Percentiles rank a stretch among this genome's conserved stretches.
These are phyloP conservation scores for Brevimyrus niger DNA, from an alignment of 2,113 vertebrate genomes.

Conservation along the genomic window DNA sequence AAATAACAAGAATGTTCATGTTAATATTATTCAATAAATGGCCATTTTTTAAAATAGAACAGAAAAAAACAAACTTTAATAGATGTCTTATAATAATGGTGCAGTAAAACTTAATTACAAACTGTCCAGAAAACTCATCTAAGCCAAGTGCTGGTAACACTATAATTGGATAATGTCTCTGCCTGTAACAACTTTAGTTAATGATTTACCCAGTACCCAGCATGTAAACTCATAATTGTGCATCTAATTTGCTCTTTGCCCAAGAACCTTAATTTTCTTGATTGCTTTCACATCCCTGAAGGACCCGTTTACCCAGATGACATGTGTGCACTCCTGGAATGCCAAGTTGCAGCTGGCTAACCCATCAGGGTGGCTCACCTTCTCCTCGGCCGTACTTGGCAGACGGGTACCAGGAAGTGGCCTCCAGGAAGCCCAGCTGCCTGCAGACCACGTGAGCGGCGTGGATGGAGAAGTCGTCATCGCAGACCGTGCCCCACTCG, in stretches of 20 bases:
- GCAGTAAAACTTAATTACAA: background rate
- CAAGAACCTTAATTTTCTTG: background rate
- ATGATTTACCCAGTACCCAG: background rate
- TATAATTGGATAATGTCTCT: background rate
- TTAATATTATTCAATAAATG: background rate
- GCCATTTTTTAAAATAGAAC: background rate
- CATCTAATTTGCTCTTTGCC: background rate
- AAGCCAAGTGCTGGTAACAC: background rate
- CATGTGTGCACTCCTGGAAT: background rate
- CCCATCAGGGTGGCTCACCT: constrained; percentile 55
- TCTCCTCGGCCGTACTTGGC: constrained; percentile 84
- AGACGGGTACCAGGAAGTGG: constrained; percentile 71
- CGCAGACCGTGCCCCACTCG: constrained; percentile 89
- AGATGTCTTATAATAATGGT: background rate
- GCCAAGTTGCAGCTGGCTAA: background rate
- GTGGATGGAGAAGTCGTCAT: constrained; percentile 88
- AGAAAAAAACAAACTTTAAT: background rate
- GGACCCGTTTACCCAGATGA: background rate
- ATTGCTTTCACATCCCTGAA: background rate
- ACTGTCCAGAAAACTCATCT: background rate
- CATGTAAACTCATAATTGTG: background rate
- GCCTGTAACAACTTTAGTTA: background rate
- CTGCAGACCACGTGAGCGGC: constrained; percentile 78
- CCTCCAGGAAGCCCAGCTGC: constrained; percentile 76
- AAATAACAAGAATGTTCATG: background rate